Conservation (phyloP, 2,888 invertebrate genomes). For the Yponomeuta malinellus region DNA sequence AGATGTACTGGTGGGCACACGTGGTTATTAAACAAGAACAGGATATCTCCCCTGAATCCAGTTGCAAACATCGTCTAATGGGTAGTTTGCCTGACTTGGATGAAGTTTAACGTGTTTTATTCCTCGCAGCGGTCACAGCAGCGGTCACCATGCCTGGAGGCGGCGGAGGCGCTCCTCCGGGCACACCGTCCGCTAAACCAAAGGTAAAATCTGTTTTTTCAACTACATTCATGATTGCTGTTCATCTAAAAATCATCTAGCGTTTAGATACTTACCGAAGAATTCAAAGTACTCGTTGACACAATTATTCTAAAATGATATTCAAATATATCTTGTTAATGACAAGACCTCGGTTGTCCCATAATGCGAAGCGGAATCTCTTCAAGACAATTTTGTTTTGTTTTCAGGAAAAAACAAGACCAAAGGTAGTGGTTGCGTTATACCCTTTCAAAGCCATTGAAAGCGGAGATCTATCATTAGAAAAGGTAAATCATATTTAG, state of each 20-base stretch:
- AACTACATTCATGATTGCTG: too few relatives aligned
- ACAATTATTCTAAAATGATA: too few relatives aligned
- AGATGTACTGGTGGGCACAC: neutral
- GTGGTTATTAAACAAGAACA: neutral
- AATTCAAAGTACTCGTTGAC: too few relatives aligned
- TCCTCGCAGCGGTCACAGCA: slow-evolving; percentile 51
- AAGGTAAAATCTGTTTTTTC: slow-evolving; percentile 71
- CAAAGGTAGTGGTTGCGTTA: slow-evolving; percentile 90
- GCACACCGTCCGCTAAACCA: slow-evolving; percentile 88
- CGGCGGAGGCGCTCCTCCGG: slow-evolving; percentile 85
- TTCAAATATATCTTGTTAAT: slow-evolving; percentile 14
- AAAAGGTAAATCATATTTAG: slow-evolving; percentile 77
- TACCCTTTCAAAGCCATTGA: slow-evolving; percentile 95
- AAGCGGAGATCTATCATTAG: slow-evolving; percentile 89
- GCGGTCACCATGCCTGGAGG: slow-evolving; percentile 79
- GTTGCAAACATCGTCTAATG: neutral
- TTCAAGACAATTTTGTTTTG: slow-evolving; percentile 17
- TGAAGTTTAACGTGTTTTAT: neutral
- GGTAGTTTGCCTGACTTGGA: neutral
- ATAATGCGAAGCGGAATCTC: neutral
- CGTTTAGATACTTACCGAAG: too few relatives aligned
- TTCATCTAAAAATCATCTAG: too few relatives aligned
- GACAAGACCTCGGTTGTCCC: neutral
- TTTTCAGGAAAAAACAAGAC: slow-evolving; percentile 81
- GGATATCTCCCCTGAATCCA: neutral